Conservation (phyloP, 37 sponge, comb jelly and placozoan species). For the Bolinopsis microptera region DNA sequence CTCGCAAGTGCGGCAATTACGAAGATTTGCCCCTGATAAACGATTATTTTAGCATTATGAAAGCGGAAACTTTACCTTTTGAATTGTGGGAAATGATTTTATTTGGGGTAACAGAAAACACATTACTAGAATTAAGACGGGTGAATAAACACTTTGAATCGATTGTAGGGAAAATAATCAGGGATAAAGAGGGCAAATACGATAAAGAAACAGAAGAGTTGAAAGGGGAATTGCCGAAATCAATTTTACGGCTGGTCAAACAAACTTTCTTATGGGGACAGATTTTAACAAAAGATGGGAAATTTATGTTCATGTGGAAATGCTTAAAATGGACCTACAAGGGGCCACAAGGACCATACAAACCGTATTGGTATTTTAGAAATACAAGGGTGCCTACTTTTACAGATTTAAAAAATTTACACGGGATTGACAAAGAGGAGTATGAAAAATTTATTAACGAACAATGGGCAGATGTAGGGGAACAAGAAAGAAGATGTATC, state of each 20-base stretch:
- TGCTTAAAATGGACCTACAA: background rate
- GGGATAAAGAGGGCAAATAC: background rate
- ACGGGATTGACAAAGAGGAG: background rate
- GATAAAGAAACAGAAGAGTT: background rate
- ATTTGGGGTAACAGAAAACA: background rate
- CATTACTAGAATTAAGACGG: background rate
- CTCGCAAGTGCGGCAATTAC: background rate
- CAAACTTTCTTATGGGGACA: background rate
- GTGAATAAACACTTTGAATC: background rate
- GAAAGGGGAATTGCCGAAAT: background rate
- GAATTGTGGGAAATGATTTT: background rate
- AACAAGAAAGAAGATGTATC: background rate
- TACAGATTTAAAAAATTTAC: background rate
- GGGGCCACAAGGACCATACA: background rate
- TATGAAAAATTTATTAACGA: background rate
- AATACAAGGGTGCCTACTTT: background rate
- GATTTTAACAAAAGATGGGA: background rate
- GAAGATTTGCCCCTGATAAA: background rate
- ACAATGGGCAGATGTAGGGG: background rate
- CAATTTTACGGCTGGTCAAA: background rate
- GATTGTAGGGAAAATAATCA: background rate
- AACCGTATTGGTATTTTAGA: background rate
- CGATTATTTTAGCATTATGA: background rate
- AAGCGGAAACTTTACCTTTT: background rate
- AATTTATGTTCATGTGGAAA: background rate